Conservation (phyloP, 1,140 invertebrate species). For the Lepidurus arcticus region DNA sequence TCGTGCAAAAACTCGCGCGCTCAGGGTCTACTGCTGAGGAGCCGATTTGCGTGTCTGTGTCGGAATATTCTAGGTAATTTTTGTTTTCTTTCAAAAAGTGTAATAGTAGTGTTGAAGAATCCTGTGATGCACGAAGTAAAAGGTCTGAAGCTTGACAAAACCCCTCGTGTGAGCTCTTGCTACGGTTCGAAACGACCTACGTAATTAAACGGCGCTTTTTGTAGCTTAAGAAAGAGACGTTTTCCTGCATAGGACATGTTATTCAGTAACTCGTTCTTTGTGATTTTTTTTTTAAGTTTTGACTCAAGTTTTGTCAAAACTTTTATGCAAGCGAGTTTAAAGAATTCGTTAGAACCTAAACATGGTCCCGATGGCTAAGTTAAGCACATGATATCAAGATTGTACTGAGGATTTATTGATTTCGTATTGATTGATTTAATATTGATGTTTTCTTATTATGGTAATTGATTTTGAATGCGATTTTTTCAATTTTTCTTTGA, state of each 20-base stretch:
- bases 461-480: too few species aligned
- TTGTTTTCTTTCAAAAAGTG: background rate
- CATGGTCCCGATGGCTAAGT: too few species aligned
- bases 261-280: too few species aligned
- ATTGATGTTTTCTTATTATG: too few species aligned
- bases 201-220: background rate
- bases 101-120: background rate
- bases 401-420: too few species aligned
- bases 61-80: conserved; percentile 73
- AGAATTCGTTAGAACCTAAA: too few species aligned
- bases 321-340: too few species aligned
- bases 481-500: background rate
- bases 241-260: too few species aligned
- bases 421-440: too few species aligned
- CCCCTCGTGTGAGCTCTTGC: background rate
- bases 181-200: background rate
- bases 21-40: conserved; percentile 81
- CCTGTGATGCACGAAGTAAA: conserved; percentile 15
- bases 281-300: too few species aligned
- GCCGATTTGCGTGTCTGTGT: conserved; percentile 73
- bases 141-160: conserved; percentile 15
- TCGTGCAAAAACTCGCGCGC: conserved; percentile 67
- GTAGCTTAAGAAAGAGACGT: background rate
- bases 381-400: too few species aligned
- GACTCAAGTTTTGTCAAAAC: too few species aligned